Conservation (phyloP, 1,140 invertebrate genomes). For the Hycleus cichorii region DNA sequence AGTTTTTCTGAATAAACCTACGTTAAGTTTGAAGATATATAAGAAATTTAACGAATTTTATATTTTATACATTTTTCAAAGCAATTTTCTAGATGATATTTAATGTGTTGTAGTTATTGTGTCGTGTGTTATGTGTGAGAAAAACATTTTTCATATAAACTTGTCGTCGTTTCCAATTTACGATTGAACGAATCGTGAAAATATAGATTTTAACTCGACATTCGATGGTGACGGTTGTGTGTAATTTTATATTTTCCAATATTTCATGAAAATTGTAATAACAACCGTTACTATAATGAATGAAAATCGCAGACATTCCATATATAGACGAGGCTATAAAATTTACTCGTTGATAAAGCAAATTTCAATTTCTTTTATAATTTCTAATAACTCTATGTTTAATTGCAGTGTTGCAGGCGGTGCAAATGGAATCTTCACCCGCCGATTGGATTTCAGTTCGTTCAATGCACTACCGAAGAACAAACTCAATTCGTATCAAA, state of each 20-base stretch:
- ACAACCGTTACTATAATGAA: background rate
- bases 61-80: too few relatives aligned
- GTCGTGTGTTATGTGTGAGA: too few relatives aligned
- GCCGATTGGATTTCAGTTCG: constrained; percentile 86
- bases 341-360: too few relatives aligned
- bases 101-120: too few relatives aligned
- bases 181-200: constrained; percentile 1
- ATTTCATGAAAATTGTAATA: constrained; percentile 1
- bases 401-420: constrained; percentile 71
- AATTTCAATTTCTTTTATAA: constrained; percentile 11
- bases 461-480: constrained; percentile 90
- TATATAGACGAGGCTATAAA: too few relatives aligned
- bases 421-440: constrained; percentile 82
- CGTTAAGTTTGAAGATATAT: too few relatives aligned
- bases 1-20: too few relatives aligned
- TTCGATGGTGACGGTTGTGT: background rate
- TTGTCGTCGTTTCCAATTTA: too few relatives aligned
- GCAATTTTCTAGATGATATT: too few relatives aligned
- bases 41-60: too few relatives aligned
- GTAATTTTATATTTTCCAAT: background rate
- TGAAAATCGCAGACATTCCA: background rate
- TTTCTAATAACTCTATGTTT: constrained; percentile 26
- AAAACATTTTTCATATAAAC: too few relatives aligned
- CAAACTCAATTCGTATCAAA: constrained; percentile 97
- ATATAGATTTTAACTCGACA: constrained; percentile 14